Evolutionary conservation across 2,888 invertebrate genomes (phyloP).

Genomic region (Heteromurus nitidus): DNA sequence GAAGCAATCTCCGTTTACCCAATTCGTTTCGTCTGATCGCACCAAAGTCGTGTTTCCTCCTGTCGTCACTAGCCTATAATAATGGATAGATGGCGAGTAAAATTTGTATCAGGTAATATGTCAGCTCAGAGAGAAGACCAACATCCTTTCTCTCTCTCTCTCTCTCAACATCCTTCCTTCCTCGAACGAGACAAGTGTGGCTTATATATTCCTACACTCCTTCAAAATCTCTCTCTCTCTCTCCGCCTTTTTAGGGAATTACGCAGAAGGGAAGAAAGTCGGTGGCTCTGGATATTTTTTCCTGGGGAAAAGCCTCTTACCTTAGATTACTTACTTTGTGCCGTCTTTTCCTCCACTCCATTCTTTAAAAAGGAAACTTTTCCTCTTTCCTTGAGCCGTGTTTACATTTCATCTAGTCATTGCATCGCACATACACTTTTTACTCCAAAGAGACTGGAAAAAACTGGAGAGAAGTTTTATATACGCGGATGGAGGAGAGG

Average conservation of each 20-base stretch:
- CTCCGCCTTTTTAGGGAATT: too few relatives aligned
- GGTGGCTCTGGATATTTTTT: too few relatives aligned
- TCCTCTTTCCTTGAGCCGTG: neutral
- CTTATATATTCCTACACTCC: too few relatives aligned
- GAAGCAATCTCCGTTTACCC: neutral
- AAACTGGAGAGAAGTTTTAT: too few relatives aligned
- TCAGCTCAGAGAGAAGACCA: neutral
- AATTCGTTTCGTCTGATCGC: neutral
- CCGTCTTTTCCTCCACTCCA: neutral
- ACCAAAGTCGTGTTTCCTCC: neutral
- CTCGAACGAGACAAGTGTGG: neutral
- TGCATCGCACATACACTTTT: too few relatives aligned
- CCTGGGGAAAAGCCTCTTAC: slow-evolving; percentile 24
- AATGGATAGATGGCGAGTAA: neutral
- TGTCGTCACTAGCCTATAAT: too few relatives aligned
- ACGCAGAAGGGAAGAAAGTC: too few relatives aligned
- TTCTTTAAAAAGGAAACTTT: slow-evolving; percentile 12
- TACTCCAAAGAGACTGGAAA: too few relatives aligned
- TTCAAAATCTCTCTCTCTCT: too few relatives aligned
- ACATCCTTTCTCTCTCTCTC: neutral
- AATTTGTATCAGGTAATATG: slow-evolving; percentile 19
- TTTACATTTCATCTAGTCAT: slow-evolving; percentile 21
- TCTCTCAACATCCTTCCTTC: neutral
- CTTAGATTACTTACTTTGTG: slow-evolving; percentile 23
- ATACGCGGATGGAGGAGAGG: too few relatives aligned